Evolutionary conservation across 2,888 invertebrate genomes (phyloP).

Genomic region (Drosophila kuntzei): DNA sequence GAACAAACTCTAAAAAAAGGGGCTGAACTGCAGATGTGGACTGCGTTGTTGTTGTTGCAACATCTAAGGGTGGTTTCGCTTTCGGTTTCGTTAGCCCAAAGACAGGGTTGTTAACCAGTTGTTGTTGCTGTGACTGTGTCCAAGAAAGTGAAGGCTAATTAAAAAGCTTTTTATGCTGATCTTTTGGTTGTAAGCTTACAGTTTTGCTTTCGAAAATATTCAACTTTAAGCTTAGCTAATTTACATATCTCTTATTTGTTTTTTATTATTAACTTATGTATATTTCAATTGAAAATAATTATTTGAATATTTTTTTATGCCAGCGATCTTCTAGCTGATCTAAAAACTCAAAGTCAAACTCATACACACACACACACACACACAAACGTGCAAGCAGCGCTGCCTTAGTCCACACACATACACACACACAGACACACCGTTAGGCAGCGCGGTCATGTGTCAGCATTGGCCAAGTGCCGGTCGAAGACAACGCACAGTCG

Average conservation of each 20-base stretch:
- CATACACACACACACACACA: not conserved
- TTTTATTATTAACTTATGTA: not conserved
- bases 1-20: conserved; percentile 5
- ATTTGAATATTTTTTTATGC: too few relatives aligned
- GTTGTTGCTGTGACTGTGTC: not conserved
- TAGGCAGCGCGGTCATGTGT: conserved; percentile 46
- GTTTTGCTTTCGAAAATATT: too few relatives aligned
- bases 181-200: not conserved
- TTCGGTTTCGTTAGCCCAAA: conserved; percentile 15
- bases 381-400: conserved; percentile 11
- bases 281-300: not conserved
- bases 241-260: not conserved
- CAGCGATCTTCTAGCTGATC: conserved; percentile 1
- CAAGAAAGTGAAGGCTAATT: not conserved
- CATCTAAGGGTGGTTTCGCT: conserved; percentile 51
- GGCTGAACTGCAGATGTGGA: conserved; percentile 32
- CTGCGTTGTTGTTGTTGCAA: conserved; percentile 9
- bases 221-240: not conserved
- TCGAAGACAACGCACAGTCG: conserved; percentile 50
- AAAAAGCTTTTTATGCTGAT: not conserved
- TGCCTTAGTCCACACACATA: not conserved
- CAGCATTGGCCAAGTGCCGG: conserved; percentile 61
- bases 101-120: conserved; percentile 58
- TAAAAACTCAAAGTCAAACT: not conserved
- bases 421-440: conserved; percentile 3